Conservation (phyloP, 1,140 invertebrate genomes). For the Proales similis region DNA sequence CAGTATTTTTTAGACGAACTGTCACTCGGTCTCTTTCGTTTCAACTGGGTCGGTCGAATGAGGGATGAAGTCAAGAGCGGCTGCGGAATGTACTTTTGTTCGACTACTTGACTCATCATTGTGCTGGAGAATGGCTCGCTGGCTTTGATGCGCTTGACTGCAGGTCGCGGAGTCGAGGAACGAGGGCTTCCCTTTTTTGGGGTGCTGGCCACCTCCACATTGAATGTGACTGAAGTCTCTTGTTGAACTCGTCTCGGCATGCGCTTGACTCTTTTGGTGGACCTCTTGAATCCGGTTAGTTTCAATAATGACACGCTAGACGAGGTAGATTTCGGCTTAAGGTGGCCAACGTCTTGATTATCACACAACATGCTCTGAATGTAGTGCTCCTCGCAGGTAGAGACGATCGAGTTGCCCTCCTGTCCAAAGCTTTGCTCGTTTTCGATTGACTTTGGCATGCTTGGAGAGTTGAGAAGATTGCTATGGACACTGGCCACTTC, state of each 20-base stretch:
- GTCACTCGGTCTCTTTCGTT: no score
- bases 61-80: slow-evolving; percentile 19
- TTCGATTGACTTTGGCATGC: no score
- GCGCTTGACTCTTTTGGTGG: no score
- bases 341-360: no score
- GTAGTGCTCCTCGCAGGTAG: slow-evolving; percentile 22
- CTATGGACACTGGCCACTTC: no score
- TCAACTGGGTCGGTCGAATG: no score
- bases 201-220: slow-evolving; percentile 20
- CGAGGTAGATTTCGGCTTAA: slow-evolving; percentile 16
- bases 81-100: slow-evolving; percentile 13
- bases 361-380: slow-evolving; percentile 6
- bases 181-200: slow-evolving; percentile 14
- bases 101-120: neutral
- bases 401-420: neutral
- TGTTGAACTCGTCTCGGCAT: neutral
- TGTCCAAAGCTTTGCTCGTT: no score
- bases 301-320: slow-evolving; percentile 6
- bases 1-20: no score
- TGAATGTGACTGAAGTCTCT: neutral
- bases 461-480: no score
- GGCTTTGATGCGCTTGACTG: neutral
- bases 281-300: no score
- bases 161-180: neutral
- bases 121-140: slow-evolving; percentile 18